Base-by-base conservation (phyloP, 2,113 vertebrate genomes). In the Hypomesus transpacificus region DNA sequence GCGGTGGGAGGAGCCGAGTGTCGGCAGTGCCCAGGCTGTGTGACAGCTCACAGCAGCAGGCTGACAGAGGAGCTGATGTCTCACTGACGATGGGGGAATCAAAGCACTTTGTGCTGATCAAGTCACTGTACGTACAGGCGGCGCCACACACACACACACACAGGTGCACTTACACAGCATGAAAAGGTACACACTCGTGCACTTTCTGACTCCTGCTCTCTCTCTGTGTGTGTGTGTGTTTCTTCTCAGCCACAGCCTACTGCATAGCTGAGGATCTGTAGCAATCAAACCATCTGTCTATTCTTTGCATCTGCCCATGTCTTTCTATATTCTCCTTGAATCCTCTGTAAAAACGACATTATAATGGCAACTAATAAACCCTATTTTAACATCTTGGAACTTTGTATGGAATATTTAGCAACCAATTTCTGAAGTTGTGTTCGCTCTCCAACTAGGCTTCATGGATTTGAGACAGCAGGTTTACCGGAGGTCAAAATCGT, bases 171-270 rank as follows among this genome's bases (percentile, higher is more conserved):
- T 59, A 22, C 58, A 59, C 14, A 14, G 56, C 52, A 70, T 22
- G 62, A 57, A 61, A 26, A 68, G 57, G 13, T 52, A 58, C 69
- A 63, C 28, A 57, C 46, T n/a, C n/a, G 51, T 6, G 31, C 14
- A 62, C 22, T 22, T n/a, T 24, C 53, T 59, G 16, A 20, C 13
- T 67, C 21, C 34, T 13, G 8, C 63, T 24, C 64, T 4, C 22
- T 16, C 31, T 18, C 46, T 26, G 18, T 22, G 18, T 28, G 24
- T 56, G 16, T n/a, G 18, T 18, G 16, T 18, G 18, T 56, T 5
- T 18, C 16, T 18, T 1, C 16, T 4, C 18, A 56, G 53, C 17
- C 53, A 16, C 39, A 11, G 39, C 7, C 8, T 54, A n/a, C 52
- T 54, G 52, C 52, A 4, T 4, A 54, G 52, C 16, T 54, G 14